phyloP scores from a whole-genome alignment of 1,140 invertebrate species.

The Conus betulinus region DNA sequence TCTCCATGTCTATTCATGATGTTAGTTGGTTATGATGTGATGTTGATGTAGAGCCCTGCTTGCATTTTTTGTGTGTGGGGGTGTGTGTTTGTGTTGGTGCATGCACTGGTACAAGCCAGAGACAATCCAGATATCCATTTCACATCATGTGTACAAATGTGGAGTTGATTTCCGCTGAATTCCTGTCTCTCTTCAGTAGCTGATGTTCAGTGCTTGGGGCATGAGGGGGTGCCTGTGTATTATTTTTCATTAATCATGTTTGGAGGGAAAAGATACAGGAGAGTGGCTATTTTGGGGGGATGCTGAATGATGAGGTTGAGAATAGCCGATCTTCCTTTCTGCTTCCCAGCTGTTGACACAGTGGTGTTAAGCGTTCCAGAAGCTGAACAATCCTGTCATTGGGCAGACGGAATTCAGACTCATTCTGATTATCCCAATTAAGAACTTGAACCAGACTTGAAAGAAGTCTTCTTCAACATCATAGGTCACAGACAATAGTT shows the following conservation, averaged over 20 bases:
- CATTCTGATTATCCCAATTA: too few relatives aligned
- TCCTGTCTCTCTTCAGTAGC: background rate
- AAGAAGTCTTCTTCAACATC: too few relatives aligned
- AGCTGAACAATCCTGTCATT: too few relatives aligned
- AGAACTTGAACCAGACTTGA: too few relatives aligned
- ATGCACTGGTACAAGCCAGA: background rate
- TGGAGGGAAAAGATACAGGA: background rate
- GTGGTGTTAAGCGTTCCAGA: too few relatives aligned
- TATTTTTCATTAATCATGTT: background rate
- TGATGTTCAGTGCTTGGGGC: background rate
- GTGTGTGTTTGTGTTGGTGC: background rate
- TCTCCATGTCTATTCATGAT: background rate
- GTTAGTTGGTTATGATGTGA: background rate
- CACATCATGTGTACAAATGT: background rate
- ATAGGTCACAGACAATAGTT: too few relatives aligned
- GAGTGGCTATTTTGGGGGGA: background rate
- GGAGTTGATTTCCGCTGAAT: background rate
- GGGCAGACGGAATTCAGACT: too few relatives aligned
- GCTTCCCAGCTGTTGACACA: too few relatives aligned
- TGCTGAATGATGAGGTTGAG: too few relatives aligned
- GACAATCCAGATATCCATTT: constrained; percentile 3
- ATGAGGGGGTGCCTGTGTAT: background rate
- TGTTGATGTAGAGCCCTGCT: background rate
- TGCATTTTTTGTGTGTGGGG: background rate
- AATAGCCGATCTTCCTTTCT: too few relatives aligned